A percentile compares a stretch with the other conserved stretches of the same genome.
These are phyloP conservation scores for Clarias magur DNA, from an alignment of 2,113 vertebrate species.

Conservation along the genomic window DNA sequence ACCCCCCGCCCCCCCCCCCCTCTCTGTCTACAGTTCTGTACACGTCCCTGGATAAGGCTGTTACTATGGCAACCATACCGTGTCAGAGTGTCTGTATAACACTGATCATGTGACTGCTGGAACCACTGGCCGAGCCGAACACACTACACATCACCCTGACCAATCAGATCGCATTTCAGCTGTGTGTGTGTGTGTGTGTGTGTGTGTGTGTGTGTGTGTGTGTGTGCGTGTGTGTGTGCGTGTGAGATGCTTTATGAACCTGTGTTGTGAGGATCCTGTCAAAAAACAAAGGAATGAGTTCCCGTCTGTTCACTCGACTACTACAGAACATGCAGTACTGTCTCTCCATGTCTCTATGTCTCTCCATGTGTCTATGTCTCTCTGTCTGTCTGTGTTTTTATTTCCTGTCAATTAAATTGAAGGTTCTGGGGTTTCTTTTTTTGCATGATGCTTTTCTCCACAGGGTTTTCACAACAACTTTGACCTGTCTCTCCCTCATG, in stretches of 20 bases:
- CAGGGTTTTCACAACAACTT: background rate
- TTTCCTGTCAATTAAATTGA: constrained; percentile 12
- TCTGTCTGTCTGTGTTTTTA: constrained; percentile 8
- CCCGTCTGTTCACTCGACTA: background rate
- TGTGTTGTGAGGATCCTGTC: background rate
- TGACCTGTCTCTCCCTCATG: background rate
- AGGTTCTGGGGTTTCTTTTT: background rate
- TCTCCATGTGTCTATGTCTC: background rate
- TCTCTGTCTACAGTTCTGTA: too few species aligned
- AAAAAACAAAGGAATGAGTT: background rate
- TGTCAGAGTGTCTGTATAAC: too few species aligned
- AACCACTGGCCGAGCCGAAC: too few species aligned
- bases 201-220: too few species aligned
- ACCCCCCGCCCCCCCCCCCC: too few species aligned
- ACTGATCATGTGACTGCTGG: too few species aligned
- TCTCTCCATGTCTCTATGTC: background rate
- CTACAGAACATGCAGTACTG: background rate
- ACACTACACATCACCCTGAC: too few species aligned
- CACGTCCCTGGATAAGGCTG: too few species aligned
- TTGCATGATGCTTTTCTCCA: background rate
- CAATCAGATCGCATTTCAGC: too few species aligned
- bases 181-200: too few species aligned
- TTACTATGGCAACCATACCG: too few species aligned
- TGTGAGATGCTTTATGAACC: background rate
- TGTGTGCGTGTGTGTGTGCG: too few species aligned